Evolutionary conservation across 2,888 invertebrate species (phyloP).

Genomic region (Steinernema scapterisci): DNA sequence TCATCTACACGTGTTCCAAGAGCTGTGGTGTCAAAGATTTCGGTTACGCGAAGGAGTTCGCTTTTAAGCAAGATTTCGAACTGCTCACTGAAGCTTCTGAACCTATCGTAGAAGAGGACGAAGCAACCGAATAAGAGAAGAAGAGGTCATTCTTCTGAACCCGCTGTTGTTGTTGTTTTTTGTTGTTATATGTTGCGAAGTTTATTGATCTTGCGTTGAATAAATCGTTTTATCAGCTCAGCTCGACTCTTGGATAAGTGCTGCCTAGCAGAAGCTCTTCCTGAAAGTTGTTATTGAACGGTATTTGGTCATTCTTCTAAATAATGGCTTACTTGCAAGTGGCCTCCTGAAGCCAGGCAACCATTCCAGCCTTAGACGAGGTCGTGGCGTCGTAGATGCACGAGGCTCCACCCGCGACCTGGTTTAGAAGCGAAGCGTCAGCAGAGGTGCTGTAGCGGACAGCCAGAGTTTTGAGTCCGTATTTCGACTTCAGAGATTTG

Average conservation of each 20-base stretch:
- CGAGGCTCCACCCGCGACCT: constrained; percentile 20
- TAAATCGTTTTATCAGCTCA: background rate
- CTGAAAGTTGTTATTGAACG: background rate
- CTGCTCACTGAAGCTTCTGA: background rate
- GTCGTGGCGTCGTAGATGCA: constrained; percentile 19
- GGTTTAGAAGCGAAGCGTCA: background rate
- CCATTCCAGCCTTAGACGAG: constrained; percentile 2
- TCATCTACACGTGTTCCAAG: constrained; percentile 81
- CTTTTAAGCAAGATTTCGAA: constrained; percentile 54
- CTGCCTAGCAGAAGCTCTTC: constrained; percentile 12
- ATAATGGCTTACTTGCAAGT: constrained; percentile 30
- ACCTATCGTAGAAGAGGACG: background rate
- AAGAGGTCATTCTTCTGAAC: background rate
- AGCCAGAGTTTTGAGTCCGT: constrained; percentile 8
- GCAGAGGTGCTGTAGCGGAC: background rate
- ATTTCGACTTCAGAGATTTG: constrained; percentile 1
- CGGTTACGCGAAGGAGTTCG: constrained; percentile 73
- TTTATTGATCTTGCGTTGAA: background rate
- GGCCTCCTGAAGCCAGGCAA: constrained; percentile 29
- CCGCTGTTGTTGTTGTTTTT: background rate
- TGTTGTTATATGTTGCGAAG: constrained; percentile 19
- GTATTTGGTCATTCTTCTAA: background rate
- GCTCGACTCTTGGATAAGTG: background rate
- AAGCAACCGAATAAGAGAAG: background rate
- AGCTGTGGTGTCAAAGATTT: constrained; percentile 75